phyloP scores from a whole-genome alignment of 2,888 invertebrate genomes.

The Machimus atricapillus region DNA sequence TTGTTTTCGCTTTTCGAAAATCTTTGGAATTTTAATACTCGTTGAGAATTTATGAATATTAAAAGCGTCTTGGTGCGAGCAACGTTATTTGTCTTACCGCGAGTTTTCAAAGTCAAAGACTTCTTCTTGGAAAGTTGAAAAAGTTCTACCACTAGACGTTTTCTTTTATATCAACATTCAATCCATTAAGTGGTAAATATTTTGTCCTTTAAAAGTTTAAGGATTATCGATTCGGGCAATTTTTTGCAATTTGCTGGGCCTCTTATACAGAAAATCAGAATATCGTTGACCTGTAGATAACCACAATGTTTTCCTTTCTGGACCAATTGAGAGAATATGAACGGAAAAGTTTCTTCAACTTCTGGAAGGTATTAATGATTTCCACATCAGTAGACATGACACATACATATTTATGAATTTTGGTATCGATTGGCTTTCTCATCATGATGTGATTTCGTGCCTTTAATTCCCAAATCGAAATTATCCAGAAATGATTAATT shows the following conservation, averaged over 20 bases:
- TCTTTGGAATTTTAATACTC: neutral
- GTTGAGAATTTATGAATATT: neutral
- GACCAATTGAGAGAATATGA: neutral
- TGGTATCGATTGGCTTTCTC: neutral
- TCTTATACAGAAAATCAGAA: neutral
- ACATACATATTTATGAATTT: neutral
- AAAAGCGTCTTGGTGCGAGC: neutral
- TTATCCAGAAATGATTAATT: neutral
- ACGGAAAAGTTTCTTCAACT: neutral
- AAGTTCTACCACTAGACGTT: neutral
- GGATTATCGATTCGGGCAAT: neutral
- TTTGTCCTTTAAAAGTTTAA: neutral
- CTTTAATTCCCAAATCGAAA: neutral
- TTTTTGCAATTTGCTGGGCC: neutral
- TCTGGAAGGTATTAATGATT: neutral
- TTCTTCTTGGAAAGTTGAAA: neutral
- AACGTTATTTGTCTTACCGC: neutral
- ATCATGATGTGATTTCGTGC: neutral
- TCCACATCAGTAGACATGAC: neutral
- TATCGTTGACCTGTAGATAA: neutral
- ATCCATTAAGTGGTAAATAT: neutral
- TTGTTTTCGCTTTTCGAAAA: neutral
- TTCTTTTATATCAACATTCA: neutral
- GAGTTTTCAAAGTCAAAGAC: neutral
- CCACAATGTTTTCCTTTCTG: neutral